Evolutionary conservation across 2,113 vertebrate genomes (phyloP).

Genomic region (Pseudorectes ferrugineus): DNA sequence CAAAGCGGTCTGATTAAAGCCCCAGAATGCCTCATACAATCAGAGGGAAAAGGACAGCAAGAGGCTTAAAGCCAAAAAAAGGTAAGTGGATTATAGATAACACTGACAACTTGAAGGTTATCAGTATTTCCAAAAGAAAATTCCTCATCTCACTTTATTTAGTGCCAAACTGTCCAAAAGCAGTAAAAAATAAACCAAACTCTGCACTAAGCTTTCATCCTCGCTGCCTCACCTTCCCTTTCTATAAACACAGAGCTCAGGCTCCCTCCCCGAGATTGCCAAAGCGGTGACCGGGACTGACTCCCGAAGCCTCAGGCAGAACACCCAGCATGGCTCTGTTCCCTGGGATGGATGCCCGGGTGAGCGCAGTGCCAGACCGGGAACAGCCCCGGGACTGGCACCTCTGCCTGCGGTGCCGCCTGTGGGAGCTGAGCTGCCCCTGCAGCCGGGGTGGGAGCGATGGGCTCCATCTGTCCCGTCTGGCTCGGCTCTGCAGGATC

Average conservation of each 20-base stretch:
- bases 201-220: neutral
- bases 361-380: neutral
- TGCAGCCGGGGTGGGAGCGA: neutral
- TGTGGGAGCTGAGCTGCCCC: neutral
- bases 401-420: neutral
- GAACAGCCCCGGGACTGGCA: neutral
- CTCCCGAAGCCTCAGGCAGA: neutral
- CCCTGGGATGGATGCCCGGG: neutral
- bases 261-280: neutral
- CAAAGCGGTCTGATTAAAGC: neutral
- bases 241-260: neutral
- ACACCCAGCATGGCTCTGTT: neutral
- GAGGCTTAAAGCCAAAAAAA: neutral
- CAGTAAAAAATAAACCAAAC: neutral
- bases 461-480: constrained; percentile 8
- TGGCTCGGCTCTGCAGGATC: neutral
- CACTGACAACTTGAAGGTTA: neutral
- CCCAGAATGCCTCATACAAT: neutral
- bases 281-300: neutral
- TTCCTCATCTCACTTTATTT: neutral
- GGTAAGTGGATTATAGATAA: neutral
- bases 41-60: neutral
- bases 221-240: neutral
- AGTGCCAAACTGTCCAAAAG: neutral
- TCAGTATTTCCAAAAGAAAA: neutral